phyloP scores from a whole-genome alignment of 1,140 invertebrate species.

The Vanessa atalanta region DNA sequence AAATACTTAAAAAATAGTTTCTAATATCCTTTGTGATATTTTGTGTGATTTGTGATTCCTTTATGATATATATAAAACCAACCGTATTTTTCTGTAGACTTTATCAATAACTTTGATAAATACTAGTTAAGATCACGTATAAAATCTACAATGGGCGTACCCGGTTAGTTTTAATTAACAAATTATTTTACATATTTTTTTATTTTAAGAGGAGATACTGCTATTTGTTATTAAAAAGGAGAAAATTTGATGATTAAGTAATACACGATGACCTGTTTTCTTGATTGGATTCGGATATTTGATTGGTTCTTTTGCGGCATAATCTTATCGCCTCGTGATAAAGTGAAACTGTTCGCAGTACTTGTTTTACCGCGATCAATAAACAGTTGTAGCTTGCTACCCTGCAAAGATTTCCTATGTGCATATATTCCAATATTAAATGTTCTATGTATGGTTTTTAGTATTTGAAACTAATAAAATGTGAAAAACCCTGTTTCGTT shows the following conservation, averaged over 20 bases:
- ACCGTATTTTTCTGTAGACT: too few species aligned
- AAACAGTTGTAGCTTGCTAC: slow-evolving; percentile 41
- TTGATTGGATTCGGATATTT: slow-evolving; percentile 40
- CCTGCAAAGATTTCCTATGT: not conserved
- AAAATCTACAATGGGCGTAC: too few species aligned
- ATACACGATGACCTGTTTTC: slow-evolving; percentile 20
- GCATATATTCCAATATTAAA: slow-evolving; percentile 27
- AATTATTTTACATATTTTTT: too few species aligned
- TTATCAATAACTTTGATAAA: too few species aligned
- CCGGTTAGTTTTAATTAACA: not conserved
- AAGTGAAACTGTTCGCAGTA: slow-evolving; percentile 53
- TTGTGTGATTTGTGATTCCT: too few species aligned
- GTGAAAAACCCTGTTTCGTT: slow-evolving; percentile 19
- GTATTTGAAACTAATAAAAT: slow-evolving; percentile 1
- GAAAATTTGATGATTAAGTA: slow-evolving; percentile 6
- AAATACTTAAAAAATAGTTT: too few species aligned
- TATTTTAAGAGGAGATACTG: slow-evolving; percentile 8
- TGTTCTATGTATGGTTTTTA: slow-evolving; percentile 7
- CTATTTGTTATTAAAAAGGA: not conserved
- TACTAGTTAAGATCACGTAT: too few species aligned
- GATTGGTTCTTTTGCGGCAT: slow-evolving; percentile 56
- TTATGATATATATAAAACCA: too few species aligned
- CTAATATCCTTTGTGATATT: too few species aligned
- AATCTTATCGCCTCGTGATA: slow-evolving; percentile 76
- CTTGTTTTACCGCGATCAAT: slow-evolving; percentile 60